A percentile compares a stretch with the other conserved stretches of the same genome.
Conservation (phyloP, 2,888 invertebrate species). For the Tolmerus cingulatus region DNA sequence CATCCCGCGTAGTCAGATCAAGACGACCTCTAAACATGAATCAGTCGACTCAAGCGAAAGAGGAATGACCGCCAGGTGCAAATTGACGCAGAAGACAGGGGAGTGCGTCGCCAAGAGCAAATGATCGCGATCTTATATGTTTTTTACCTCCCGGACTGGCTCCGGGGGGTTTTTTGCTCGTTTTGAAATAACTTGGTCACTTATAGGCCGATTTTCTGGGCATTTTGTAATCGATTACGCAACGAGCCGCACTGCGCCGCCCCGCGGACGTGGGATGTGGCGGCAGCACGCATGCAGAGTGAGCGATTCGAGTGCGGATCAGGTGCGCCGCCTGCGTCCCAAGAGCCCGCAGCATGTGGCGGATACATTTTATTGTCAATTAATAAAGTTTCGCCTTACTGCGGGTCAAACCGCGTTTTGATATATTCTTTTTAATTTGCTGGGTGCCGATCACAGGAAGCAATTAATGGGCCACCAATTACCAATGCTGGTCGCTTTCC, state of each 20-base stretch:
- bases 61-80: slow-evolving; percentile 30
- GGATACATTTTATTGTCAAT: slow-evolving; percentile 33
- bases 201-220: not conserved
- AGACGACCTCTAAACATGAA: slow-evolving; percentile 30
- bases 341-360: not conserved
- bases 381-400: slow-evolving; percentile 9
- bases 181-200: not conserved
- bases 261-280: not conserved
- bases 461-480: slow-evolving; percentile 14
- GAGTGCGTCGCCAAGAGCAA: not conserved
- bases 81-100: not conserved
- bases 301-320: not conserved
- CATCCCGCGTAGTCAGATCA: not conserved
- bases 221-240: slow-evolving; percentile 27
- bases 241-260: not conserved
- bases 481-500: not conserved
- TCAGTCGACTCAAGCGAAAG: not conserved
- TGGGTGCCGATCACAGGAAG: slow-evolving; percentile 3
- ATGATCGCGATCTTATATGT: slow-evolving; percentile 1
- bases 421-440: not conserved
- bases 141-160: not conserved
- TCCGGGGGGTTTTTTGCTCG: not conserved
- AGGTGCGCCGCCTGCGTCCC: not conserved
- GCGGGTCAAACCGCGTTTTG: not conserved
- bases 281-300: not conserved